Evolutionary conservation across 2,113 vertebrate genomes (phyloP), one percentile per base, ranked within the genome.

Genomic region (Myocastor coypus): DNA sequence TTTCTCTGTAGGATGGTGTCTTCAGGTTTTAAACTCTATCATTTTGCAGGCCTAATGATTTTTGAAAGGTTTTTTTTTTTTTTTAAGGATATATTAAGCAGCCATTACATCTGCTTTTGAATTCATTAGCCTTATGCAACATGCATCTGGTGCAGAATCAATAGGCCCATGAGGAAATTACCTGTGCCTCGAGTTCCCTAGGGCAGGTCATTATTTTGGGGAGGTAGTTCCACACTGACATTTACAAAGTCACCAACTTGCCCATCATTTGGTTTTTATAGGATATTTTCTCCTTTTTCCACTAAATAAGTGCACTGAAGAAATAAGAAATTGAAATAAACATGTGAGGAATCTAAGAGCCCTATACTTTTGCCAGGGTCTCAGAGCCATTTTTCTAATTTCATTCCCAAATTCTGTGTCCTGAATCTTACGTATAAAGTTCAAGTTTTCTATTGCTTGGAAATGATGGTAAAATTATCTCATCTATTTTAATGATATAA

Each of bases 31-130:
- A 96, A 93, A 66, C 28, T 28, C 42, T 94, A 83, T 93, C 71
- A 85, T 87, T 92, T 87, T 83, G 32, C 50, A 95, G 84, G n/a
- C 40, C 77, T 97, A 95, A 95, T 91, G 87, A 96, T 87, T 92
- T 96, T 83, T 92, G 92, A 97, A 96, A 96, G 94, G 37, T 93
- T 59, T 96, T 97, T 94, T 73, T 46, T 37, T 93, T 59, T 96
- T 97, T 94, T 73, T 46, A 95, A 80, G 95, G 93, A 94, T 75
- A 83, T 87, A 75, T 92, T 96, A 97, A 85, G 71, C 92, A 87
- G 81, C 42, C 93, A 96, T 97, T 97, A 97, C 64, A 94, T 68
- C 69, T 93, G 46, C 89, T 96, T 89, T 97, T 96, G 94, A 63
- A 96, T 93, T 69, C 82, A 77, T 95, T 87, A 95, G 77, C 17